A percentile compares a stretch with the other conserved stretches of the same genome.
phyloP scores from a whole-genome alignment of 2,113 vertebrate species.

The Pygoscelis adeliae region DNA sequence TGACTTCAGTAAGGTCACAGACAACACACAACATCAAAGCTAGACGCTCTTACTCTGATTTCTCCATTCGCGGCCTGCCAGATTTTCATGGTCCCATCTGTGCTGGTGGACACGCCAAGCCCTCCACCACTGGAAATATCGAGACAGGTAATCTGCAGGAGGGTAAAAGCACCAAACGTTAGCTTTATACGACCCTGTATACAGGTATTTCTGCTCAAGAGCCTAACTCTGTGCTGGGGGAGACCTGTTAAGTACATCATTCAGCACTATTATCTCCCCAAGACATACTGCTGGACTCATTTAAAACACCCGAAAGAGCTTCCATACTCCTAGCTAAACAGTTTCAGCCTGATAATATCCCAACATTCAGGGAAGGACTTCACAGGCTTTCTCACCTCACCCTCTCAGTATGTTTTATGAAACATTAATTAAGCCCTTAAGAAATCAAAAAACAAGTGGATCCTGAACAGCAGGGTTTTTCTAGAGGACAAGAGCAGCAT shows the following conservation, averaged over 20 bases:
- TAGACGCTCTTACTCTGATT: conserved; percentile 72
- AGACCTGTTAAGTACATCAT: background rate
- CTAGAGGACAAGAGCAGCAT: background rate
- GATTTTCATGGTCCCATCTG: conserved; percentile 80
- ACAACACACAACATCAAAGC: background rate
- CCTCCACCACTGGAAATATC: conserved; percentile 81
- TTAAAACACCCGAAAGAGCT: background rate
- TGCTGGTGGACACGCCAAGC: conserved; percentile 76
- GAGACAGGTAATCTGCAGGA: conserved; percentile 75
- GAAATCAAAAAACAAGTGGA: background rate
- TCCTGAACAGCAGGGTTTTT: background rate
- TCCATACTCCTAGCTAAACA: background rate
- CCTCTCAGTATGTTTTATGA: background rate
- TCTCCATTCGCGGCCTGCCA: conserved; percentile 84
- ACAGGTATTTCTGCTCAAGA: background rate
- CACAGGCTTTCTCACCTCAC: background rate
- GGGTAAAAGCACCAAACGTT: background rate
- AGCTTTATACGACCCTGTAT: background rate
- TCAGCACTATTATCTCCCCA: background rate
- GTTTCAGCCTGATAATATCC: background rate
- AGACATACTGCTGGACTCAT: background rate
- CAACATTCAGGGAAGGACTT: background rate
- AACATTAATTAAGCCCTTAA: background rate
- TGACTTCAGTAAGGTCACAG: background rate
- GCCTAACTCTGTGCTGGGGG: background rate